Evolutionary conservation across 2,888 invertebrate species (phyloP), one percentile per base, ranked within the genome.

Genomic region (Limenitis camilla): DNA sequence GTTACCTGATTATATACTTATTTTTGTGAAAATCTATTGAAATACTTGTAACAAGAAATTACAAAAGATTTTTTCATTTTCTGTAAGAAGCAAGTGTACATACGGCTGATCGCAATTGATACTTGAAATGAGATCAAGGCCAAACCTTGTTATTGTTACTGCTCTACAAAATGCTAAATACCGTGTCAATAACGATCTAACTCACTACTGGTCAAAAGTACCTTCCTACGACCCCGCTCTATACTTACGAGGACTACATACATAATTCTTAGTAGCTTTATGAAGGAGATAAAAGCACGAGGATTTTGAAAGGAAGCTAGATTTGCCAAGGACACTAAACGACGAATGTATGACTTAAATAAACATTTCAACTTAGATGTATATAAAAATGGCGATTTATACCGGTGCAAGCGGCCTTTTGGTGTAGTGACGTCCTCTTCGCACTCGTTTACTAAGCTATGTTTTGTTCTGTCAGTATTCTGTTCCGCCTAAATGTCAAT

Each of bases 401-500:
- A 70, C 70, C 66, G 62, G 68, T 61, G 71, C 63, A 69, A 62
- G 60, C 62, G 65, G 70, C 69, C 69, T 71, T 67, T 68, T 65
- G 58, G 55, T 61, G 53, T 60, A 60, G 48, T 56, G 61, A 53
- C 60, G 52, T 69, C 66, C 67, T 67, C 47, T 48, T 67, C 65
- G 58, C 61, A 55, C 65, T 62, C 64, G 71, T 69, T 64, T 68
- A 68, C n/a, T 68, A 66, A 61, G 58, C 58, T 60, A 66, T 65
- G 61, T 45, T 35, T 36, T 55, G 53, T 46, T 56, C 55, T 56
- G 53, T 62, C 59, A 61, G 63, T 52, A 62, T 61, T 62, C 64
- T 61, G 59, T 69, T 61, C 57, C 55, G 58, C 52, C 63, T 73
- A 83, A 85, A 84, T 82, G 84, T 84, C 85, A 84, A 83, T 83